Base-by-base conservation (phyloP, 2,113 vertebrate species). In the Larimichthys crocea region DNA sequence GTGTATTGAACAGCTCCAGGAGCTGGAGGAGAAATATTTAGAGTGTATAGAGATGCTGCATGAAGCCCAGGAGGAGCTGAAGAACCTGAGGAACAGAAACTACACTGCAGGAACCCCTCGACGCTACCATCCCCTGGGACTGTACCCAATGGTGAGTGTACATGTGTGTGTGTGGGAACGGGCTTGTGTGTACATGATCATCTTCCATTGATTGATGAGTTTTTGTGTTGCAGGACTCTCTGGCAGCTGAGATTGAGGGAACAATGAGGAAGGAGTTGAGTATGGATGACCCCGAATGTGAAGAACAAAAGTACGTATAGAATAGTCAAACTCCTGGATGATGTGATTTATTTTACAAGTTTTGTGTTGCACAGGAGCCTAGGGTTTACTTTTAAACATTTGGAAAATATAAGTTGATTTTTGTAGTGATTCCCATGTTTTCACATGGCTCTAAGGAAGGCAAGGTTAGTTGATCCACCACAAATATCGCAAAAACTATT, bases 21-120 rank as follows among this genome's bases (percentile, higher is more conserved):
- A 99, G 91, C 90, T 99, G 93, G 97, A 97, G 79, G 97, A 98
- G 92, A 99, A 99, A 87, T 99, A 99, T 7, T 95, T 93, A 0
- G 98, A 99, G 93, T 99, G 98, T 76, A 98, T 99, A 67, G 98
- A 99, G 93, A 99, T 99, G 97, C 96, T 99, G 66, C 98, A 99
- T 2, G 98, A 99, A 88, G 98, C 98, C 0, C 98, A 99, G 89
- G 97, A 99, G 89, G 98, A 99, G 90, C 95, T 99, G 86, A 99
- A 99, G 94, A 97, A 99, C 94, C 95, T 99, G 60, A 92, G 98
- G 50, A 98, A 99, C 94, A 96, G 97, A 84, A 96, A 96, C 14
- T 92, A 96, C 92, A 95, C 97, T 4, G 95, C 94, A 40, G 96
- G 97, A 71, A 95, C 96, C 0, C 96, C 97, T 3, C 95, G 98